phyloP scores from a whole-genome alignment of 1,140 invertebrate species.

The Ceratina calcarata region DNA sequence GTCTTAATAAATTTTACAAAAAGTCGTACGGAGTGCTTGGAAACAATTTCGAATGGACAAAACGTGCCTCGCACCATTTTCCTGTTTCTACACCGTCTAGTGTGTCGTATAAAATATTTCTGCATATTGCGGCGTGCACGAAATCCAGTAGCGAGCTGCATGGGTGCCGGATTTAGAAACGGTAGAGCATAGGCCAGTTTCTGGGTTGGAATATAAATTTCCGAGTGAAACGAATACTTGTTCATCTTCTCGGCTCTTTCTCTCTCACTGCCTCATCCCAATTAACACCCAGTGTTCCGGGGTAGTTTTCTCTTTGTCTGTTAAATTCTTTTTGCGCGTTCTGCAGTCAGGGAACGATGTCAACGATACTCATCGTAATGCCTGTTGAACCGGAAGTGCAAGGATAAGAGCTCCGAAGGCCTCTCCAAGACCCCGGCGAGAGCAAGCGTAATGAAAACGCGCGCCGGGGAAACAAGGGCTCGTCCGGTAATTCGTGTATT shows the following conservation, averaged over 20 bases:
- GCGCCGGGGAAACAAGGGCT: conserved; percentile 59
- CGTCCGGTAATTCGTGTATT: conserved; percentile 55
- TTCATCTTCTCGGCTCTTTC: background rate
- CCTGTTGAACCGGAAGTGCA: conserved; percentile 68
- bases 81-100: no score
- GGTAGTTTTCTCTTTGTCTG: conserved; percentile 48
- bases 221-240: conserved; percentile 27
- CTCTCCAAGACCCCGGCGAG: conserved; percentile 31
- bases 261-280: background rate
- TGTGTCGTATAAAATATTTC: conserved; percentile 13
- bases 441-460: conserved; percentile 73
- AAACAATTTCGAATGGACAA: background rate
- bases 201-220: conserved; percentile 45
- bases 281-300: background rate
- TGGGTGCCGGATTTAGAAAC: background rate
- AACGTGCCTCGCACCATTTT: background rate
- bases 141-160: background rate
- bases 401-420: conserved; percentile 55
- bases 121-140: background rate
- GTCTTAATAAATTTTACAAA: background rate
- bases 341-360: conserved; percentile 68
- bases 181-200: background rate
- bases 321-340: conserved; percentile 54
- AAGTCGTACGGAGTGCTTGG: no score
- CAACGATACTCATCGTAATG: conserved; percentile 76